phyloP scores from a whole-genome alignment of 1,140 invertebrate genomes.

The Acromyrmex heyeri region DNA sequence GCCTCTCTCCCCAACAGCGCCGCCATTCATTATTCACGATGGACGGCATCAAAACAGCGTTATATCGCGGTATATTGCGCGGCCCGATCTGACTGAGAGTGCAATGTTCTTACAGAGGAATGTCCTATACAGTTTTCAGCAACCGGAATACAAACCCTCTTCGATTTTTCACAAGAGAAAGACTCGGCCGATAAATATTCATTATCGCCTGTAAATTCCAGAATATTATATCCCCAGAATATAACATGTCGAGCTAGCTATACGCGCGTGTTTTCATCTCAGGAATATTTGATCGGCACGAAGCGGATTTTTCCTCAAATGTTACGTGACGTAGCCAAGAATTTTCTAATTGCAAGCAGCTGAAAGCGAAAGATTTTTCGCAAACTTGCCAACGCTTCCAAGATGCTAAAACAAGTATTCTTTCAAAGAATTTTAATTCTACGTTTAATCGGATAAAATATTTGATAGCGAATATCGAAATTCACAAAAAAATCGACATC shows the following conservation, averaged over 20 bases:
- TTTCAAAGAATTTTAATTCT: neutral
- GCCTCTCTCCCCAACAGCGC: neutral
- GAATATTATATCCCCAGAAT: neutral
- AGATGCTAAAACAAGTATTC: no score
- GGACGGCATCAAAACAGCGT: slow-evolving; percentile 63
- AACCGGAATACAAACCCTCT: neutral
- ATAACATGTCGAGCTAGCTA: neutral
- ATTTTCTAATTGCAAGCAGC: neutral
- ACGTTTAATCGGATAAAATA: neutral
- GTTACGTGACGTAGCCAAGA: neutral
- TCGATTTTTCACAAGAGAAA: slow-evolving; percentile 25
- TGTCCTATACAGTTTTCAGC: slow-evolving; percentile 42
- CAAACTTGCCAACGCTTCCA: neutral
- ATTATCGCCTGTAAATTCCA: slow-evolving; percentile 44
- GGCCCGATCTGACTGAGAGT: slow-evolving; percentile 32
- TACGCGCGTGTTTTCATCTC: neutral
- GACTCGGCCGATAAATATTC: slow-evolving; percentile 50
- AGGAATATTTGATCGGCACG: neutral
- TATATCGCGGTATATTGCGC: slow-evolving; percentile 61
- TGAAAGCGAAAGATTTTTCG: neutral
- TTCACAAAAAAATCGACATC: neutral
- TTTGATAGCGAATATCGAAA: neutral
- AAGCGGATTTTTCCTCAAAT: neutral
- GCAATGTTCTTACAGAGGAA: slow-evolving; percentile 59
- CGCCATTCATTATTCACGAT: slow-evolving; percentile 62